Evolutionary conservation across 92 coral and sea anemone genomes (phyloP), one percentile per base, ranked within the genome.

Genomic region (Siderastrea siderea): DNA sequence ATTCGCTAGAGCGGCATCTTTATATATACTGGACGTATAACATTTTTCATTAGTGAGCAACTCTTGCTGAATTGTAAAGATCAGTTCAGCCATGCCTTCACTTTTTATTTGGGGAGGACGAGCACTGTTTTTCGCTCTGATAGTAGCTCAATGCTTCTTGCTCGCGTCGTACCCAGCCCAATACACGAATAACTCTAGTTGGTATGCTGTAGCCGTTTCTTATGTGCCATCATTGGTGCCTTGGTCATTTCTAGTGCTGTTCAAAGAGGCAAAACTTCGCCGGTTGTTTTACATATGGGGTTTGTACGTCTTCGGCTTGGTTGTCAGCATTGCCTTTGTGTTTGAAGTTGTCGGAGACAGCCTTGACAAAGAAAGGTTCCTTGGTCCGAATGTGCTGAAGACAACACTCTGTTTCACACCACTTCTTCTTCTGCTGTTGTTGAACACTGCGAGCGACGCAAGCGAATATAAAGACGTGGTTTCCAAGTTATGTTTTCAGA

Each of bases 401-500:
- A 44, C 47, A 49, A 26, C 48, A 17, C 79, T 75, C 1, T 75
- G 63, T 43, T 15, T 75, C 49, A 52, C 79, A 68, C 72, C 48
- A 2, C 60, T 74, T 19, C 79, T 77, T 57, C 68, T 57, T 7
- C n/a, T 77, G 68, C 15, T 93, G 54, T 63, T 90, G 68, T 44
- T 77, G 68, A 77, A 77, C 69, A 77, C 81, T 2, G 81, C 54
- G 4, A 43, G 15, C 8, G 61, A 80, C 48, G 17, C 26, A 6
- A 47, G 14, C 46, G 74, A 47, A 7, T 16, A 65, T 68, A 79
- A 60, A 9, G 90, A 87, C 49, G 10, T 91, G 46, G 38, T 91
- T 52, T 79, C 87, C 65, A 87, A 70, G 74, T 87, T 82, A 2
- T 86, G 80, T 16, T 62, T 85, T 45, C 46, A 68, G 26, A 86